Evolutionary conservation across 92 coral and sea anemone genomes (phyloP).

Genomic region (Paramuricea clavata): DNA sequence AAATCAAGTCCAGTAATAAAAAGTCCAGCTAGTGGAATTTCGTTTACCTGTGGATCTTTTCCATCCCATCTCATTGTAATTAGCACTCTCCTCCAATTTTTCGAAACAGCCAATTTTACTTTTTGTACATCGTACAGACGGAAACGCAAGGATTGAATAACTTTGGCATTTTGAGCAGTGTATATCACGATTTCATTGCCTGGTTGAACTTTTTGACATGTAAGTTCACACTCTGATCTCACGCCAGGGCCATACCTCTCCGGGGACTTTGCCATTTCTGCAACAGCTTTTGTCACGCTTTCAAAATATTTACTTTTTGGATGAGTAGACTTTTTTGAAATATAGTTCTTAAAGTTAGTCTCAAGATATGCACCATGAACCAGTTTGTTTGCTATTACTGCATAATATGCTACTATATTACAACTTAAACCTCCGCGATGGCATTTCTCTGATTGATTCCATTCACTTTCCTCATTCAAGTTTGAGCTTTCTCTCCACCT

Average conservation of each 20-base stretch:
- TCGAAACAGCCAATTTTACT: not conserved
- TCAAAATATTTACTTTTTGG: not conserved
- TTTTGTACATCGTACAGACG: conserved; percentile 11
- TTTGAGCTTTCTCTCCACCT: not conserved
- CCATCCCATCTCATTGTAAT: conserved; percentile 33
- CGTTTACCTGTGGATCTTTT: conserved; percentile 15
- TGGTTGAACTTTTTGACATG: conserved; percentile 11
- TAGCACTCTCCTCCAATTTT: conserved; percentile 9
- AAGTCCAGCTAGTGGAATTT: conserved; percentile 22
- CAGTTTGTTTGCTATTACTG: conserved; percentile 10
- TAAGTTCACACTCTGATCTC: conserved; percentile 8
- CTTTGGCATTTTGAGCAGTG: conserved; percentile 16
- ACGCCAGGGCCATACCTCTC: conserved; percentile 12
- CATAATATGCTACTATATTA: not conserved
- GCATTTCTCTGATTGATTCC: not conserved
- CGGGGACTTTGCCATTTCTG: conserved; percentile 11
- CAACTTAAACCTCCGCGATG: not conserved
- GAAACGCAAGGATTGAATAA: conserved; percentile 1
- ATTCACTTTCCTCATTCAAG: not conserved
- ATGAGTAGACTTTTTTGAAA: not conserved
- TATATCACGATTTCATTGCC: not conserved
- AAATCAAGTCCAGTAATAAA: not conserved
- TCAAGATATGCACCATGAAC: conserved; percentile 10
- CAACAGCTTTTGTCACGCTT: not conserved
- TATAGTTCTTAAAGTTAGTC: not conserved